Conservation (phyloP, 2,888 invertebrate genomes). For the Aromia moschata region DNA sequence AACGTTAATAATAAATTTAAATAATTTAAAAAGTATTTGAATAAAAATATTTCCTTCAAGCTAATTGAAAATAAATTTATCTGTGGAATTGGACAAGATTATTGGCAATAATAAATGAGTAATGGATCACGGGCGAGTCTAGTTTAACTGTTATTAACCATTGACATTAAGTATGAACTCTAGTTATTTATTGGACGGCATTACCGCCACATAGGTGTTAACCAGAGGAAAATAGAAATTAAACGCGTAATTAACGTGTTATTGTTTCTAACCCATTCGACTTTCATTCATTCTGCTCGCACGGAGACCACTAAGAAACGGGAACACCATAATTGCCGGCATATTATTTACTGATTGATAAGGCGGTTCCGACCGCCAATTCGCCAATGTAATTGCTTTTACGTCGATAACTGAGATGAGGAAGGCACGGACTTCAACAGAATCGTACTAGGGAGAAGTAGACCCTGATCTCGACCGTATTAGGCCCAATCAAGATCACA, state of each 20-base stretch:
- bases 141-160: slow-evolving; percentile 18
- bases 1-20: too few relatives aligned
- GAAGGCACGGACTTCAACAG: too few relatives aligned
- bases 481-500: too few relatives aligned
- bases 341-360: slow-evolving; percentile 30
- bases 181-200: slow-evolving; percentile 14
- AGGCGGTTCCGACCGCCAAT: slow-evolving; percentile 8
- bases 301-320: slow-evolving; percentile 23
- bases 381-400: background rate
- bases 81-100: too few relatives aligned
- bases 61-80: too few relatives aligned
- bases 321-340: slow-evolving; percentile 32
- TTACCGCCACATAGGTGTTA: slow-evolving; percentile 29
- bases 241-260: slow-evolving; percentile 33
- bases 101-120: too few relatives aligned
- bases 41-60: too few relatives aligned
- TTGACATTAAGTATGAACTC: slow-evolving; percentile 10
- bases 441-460: too few relatives aligned
- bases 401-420: too few relatives aligned
- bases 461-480: too few relatives aligned
- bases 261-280: slow-evolving; percentile 17
- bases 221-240: slow-evolving; percentile 34
- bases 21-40: too few relatives aligned
- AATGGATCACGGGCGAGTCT: too few relatives aligned
- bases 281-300: slow-evolving; percentile 19